These are phyloP conservation scores for Limosa lapponica DNA, from an alignment of 2,797 vertebrate genomes.

Conservation along the genomic window DNA sequence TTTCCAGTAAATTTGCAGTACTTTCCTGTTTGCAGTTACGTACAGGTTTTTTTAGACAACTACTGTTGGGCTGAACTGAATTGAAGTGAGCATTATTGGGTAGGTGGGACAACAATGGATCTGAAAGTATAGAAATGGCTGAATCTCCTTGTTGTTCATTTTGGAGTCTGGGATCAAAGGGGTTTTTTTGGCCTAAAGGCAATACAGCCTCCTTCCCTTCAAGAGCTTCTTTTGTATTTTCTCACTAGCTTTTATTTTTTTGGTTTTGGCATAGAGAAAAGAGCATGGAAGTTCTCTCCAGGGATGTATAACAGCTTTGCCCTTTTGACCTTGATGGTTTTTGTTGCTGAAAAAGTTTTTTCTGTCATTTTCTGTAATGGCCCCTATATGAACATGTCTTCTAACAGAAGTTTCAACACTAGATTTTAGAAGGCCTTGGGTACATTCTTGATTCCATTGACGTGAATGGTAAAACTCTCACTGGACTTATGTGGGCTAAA, in stretches of 20 bases:
- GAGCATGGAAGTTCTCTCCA: background rate
- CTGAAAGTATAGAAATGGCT: background rate
- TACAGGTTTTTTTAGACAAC: fast-evolving
- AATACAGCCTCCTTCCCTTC: background rate
- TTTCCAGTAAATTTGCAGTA: background rate
- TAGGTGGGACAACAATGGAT: background rate
- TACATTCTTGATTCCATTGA: background rate
- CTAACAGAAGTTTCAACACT: background rate
- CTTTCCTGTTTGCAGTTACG: background rate
- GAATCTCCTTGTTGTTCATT: background rate
- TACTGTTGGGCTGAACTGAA: background rate
- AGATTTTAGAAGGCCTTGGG: background rate
- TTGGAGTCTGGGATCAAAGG: background rate
- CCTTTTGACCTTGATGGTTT: background rate
- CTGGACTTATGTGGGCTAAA: background rate
- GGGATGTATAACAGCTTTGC: background rate
- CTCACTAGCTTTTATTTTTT: background rate
- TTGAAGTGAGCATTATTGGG: background rate
- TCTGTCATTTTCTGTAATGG: background rate
- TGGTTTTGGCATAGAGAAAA: background rate
- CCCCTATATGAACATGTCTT: background rate
- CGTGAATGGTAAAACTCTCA: background rate
- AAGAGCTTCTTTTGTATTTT: background rate
- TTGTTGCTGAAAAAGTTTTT: background rate
- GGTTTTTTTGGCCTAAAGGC: background rate